Percentiles rank a stretch among this genome's conserved stretches.
These are phyloP conservation scores for Cataglyphis albicans DNA, from an alignment of 2,888 invertebrate genomes.

Conservation along the genomic window DNA sequence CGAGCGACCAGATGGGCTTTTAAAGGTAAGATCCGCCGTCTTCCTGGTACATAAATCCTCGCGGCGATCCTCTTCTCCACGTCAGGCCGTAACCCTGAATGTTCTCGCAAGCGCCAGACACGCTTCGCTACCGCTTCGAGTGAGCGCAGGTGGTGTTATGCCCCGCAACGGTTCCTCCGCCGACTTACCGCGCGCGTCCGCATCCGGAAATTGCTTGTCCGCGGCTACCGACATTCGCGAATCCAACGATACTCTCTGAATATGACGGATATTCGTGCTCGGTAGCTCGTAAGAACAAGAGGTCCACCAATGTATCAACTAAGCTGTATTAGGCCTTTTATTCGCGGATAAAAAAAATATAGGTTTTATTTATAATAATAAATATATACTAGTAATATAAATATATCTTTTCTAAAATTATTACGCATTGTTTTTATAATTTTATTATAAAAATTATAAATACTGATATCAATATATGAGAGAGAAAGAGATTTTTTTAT, in stretches of 20 bases:
- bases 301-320: not conserved
- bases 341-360: not conserved
- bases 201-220: conserved; percentile 50
- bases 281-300: conserved; percentile 3
- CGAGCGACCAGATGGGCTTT: conserved; percentile 62
- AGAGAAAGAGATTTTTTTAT: not conserved
- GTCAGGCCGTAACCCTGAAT: conserved; percentile 66
- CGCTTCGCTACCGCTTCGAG: conserved; percentile 66
- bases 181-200: conserved; percentile 36
- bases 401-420: not conserved
- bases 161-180: conserved; percentile 48
- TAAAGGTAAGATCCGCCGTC: conserved; percentile 70
- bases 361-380: not conserved
- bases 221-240: conserved; percentile 15
- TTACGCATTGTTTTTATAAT: not conserved
- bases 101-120: conserved; percentile 59
- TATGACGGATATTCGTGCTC: conserved; percentile 25
- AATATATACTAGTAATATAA: not conserved
- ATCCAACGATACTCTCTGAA: conserved; percentile 22
- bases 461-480: not conserved
- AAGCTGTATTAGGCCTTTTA: not conserved
- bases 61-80: conserved; percentile 68
- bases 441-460: not conserved
- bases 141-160: conserved; percentile 58
- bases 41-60: conserved; percentile 74